Evolutionary conservation across 2,113 vertebrate species (phyloP), one percentile per base, ranked within the genome.

Genomic region (Thalassarche chlororhynchos): DNA sequence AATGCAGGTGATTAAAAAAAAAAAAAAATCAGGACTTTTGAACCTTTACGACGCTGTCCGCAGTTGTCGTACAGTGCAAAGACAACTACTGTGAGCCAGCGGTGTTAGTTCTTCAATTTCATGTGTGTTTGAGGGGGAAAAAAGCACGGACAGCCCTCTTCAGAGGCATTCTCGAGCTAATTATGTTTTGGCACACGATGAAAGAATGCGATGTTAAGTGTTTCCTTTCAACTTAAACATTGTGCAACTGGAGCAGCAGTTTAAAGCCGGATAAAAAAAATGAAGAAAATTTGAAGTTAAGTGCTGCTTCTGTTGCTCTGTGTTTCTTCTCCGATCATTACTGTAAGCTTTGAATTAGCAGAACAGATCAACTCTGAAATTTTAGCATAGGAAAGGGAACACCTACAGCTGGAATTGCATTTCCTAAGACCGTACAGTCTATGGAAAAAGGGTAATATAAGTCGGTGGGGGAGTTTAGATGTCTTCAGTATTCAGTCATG

Each of bases 161-260:
- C 75, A 54, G 95, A 90, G 49, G 64, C 79, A 60, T 85, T 89
- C 80, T 61, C 95, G 79, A 80, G 83, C 92, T 97, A 96, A 95
- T 95, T 90, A 90, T 71, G 70, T 88, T 60, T 68, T 90, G 89
- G 92, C 95, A 84, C 55, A 66, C 52, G 36, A 62, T 83, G 66
- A 71, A 97, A 97, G 95, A 96, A 97, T 95, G 81, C 12, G 54
- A 81, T 90, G 54, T 94, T 61, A 90, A 97, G 88, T 81, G 71
- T 78, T 89, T 96, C 84, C 93, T 75, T 96, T 96, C 49, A 82
- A 87, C 55, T 64, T 97, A 96, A 97, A 90, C 64, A 32, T 97
- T 96, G 89, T 91, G 94, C 94, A 98, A 94, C 70, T 77, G 81
- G 83, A 91, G 80, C 84, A 94, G 90, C 90, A 57, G 88, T 97